A percentile compares a stretch with the other conserved stretches of the same genome.
Evolutionary conservation across 2,797 vertebrate species (phyloP).

Genomic region (Chelon labrosus): DNA sequence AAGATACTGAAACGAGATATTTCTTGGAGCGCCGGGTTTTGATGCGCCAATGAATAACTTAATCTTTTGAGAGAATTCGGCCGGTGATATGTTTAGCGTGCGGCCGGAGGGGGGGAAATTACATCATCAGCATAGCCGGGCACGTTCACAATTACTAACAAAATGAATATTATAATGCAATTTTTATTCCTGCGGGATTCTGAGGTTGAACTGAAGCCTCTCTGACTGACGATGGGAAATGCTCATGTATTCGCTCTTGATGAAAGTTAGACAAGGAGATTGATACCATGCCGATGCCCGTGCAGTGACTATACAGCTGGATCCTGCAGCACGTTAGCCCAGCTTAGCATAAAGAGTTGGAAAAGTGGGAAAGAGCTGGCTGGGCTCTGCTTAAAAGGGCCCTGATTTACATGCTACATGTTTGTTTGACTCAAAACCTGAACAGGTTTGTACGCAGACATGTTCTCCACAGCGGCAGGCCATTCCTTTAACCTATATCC

Average conservation of each 20-base stretch:
- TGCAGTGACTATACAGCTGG: slow-evolving; percentile 5
- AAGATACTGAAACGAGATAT: slow-evolving; percentile 8
- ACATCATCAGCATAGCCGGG: slow-evolving; percentile 7
- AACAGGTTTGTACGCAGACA: not conserved
- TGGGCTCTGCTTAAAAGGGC: slow-evolving; percentile 5
- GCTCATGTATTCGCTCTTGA: not conserved
- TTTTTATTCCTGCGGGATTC: not conserved
- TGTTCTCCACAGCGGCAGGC: not conserved
- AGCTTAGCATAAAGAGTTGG: slow-evolving; percentile 8
- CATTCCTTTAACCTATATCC: not conserved
- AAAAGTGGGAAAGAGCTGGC: slow-evolving; percentile 3
- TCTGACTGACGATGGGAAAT: not conserved
- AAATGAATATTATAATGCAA: slow-evolving; percentile 16
- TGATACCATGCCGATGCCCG: not conserved
- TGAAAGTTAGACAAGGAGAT: not conserved
- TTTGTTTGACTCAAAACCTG: not conserved
- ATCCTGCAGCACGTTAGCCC: not conserved
- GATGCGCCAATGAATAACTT: slow-evolving; percentile 10
- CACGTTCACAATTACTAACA: not conserved
- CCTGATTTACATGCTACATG: slow-evolving; percentile 10
- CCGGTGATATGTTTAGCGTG: slow-evolving; percentile 8
- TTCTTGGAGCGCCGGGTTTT: slow-evolving; percentile 13
- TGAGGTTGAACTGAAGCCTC: too few species aligned
- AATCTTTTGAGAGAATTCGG: slow-evolving; percentile 16
- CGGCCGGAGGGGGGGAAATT: not conserved